A percentile compares a stretch with the other conserved stretches of the same genome.
Conservation (phyloP, 2,113 vertebrate species). For the Stercorarius parasiticus region DNA sequence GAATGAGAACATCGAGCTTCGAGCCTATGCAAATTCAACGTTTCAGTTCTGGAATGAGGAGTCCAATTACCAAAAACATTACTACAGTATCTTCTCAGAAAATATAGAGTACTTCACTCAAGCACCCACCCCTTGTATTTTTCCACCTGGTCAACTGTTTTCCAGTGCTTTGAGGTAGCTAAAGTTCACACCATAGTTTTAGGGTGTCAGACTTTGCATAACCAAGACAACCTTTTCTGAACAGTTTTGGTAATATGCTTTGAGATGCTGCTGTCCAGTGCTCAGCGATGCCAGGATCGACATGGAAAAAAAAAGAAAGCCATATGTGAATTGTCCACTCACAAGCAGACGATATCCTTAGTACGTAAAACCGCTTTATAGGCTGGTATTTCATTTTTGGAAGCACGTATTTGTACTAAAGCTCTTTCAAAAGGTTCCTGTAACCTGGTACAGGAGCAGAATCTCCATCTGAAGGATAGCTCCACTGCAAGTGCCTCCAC, state of each 20-base stretch:
- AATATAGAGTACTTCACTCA: not conserved
- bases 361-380: not conserved
- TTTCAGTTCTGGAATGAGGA: not conserved
- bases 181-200: not conserved
- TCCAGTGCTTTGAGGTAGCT: not conserved
- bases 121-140: not conserved
- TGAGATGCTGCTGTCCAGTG: not conserved
- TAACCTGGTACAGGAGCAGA: not conserved
- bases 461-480: not conserved
- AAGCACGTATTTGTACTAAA: rapidly evolving
- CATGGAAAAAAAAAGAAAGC: not conserved
- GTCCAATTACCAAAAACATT: not conserved
- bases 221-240: not conserved
- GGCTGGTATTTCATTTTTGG: not conserved
- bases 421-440: not conserved
- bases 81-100: not conserved
- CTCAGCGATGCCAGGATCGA: not conserved
- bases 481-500: not conserved
- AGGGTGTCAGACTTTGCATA: not conserved
- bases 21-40: rapidly evolving
- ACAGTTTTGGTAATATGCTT: rapidly evolving
- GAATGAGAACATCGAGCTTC: not conserved
- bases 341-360: not conserved
- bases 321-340: not conserved
- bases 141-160: not conserved